A percentile compares a stretch with the other conserved stretches of the same genome.
Evolutionary conservation across 2,888 invertebrate genomes (phyloP).

Genomic region (Congeria kusceri): DNA sequence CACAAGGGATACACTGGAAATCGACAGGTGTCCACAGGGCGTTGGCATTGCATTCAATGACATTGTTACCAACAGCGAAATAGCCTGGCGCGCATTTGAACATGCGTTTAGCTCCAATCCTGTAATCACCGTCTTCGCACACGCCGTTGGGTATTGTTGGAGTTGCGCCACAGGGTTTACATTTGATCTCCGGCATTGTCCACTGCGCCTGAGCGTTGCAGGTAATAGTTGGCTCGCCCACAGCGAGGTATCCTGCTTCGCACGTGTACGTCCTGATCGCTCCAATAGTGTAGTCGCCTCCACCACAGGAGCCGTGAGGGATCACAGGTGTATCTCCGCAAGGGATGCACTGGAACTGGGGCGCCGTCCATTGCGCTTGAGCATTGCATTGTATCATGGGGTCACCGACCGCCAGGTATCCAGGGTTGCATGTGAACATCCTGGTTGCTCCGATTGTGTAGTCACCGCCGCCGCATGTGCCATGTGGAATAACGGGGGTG

Average conservation of each 20-base stretch:
- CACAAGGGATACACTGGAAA: slow-evolving; percentile 47
- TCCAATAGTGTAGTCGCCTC: slow-evolving; percentile 37
- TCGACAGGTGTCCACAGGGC: slow-evolving; percentile 41
- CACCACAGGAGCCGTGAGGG: slow-evolving; percentile 33
- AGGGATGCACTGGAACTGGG: slow-evolving; percentile 40
- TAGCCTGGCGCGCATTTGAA: slow-evolving; percentile 43
- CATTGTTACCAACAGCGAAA: slow-evolving; percentile 35
- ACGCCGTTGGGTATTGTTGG: slow-evolving; percentile 32
- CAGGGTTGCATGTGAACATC: slow-evolving; percentile 13
- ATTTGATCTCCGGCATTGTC: slow-evolving; percentile 28
- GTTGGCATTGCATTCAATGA: slow-evolving; percentile 28
- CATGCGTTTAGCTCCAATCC: slow-evolving; percentile 20
- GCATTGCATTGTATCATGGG: slow-evolving; percentile 6
- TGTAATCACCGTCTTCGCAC: slow-evolving; percentile 31
- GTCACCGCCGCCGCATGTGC: slow-evolving; percentile 29
- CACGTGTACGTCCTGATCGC: slow-evolving; percentile 34
- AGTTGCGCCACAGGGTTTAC: slow-evolving; percentile 37
- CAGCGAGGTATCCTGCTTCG: slow-evolving; percentile 23
- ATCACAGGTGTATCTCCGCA: slow-evolving; percentile 45
- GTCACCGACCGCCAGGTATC: slow-evolving; percentile 17
- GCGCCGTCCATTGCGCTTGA: slow-evolving; percentile 7
- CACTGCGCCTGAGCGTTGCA: slow-evolving; percentile 31
- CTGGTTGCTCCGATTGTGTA: slow-evolving; percentile 27
- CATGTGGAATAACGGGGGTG: slow-evolving; percentile 17
- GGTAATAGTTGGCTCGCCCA: slow-evolving; percentile 29